Evolutionary conservation across 2,888 invertebrate genomes (phyloP), one percentile per base, ranked within the genome.

Genomic region (Megalurothrips usitatus): DNA sequence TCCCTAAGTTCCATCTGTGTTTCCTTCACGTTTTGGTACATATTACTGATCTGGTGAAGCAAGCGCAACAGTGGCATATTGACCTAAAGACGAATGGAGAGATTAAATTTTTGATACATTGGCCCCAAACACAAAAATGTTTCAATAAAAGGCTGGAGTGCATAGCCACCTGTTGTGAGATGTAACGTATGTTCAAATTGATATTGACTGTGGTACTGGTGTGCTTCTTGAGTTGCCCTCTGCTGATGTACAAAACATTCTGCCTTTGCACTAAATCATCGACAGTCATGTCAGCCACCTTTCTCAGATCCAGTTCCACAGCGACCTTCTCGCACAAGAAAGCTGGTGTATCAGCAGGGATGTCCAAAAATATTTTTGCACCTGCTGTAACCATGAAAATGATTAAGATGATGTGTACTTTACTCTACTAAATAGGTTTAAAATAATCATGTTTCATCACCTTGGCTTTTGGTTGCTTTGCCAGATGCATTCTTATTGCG

Each of bases 21-120:
- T 86, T 97, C 96, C 86, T 96, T 96, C 1, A 98, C 96, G 87
- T 97, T 98, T 88, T 97, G 96, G 88, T 97, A 97, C 97, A 98
- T 97, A 86, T 96, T 97, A 85, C 95, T 95, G 86, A 98, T 97
- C 89, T 98, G 98, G 88, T 98, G 97, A 82, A 98, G 89, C 80
- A 98, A 90, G 80, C 98, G 89, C 79, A 98, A 88, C 63, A 98
- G 88, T 0, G 98, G 97, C 97, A 98, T 97, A 87, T 98, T 98
- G 1, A 98, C 92, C 91, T 92, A 83, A 48, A 79, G 79, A 82
- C 49, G 81, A 52, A 80, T 78, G 19, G 6, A 2, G 34, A 43
- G 34, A 43, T 43, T 43, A 43, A 43, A 43, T 43, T 43, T 43
- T 43, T 43, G n/a, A 79, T 23, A 58, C 19, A 81, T 1, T 78